Conservation (phyloP, 2,888 invertebrate species). For the Coenonympha arcania region DNA sequence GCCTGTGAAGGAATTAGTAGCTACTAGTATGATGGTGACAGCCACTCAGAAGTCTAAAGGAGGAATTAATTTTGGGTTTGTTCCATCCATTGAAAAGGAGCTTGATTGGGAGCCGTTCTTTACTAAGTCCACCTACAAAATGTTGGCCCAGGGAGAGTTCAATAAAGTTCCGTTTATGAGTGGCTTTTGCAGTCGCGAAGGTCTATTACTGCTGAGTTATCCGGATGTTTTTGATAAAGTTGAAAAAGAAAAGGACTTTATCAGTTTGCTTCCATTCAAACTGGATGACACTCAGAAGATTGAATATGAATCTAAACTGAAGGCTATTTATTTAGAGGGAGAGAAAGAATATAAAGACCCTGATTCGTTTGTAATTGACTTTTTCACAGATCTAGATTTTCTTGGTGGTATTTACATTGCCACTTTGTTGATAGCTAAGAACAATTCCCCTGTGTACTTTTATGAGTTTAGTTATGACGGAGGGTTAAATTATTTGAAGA, state of each 20-base stretch:
- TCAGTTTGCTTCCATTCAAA: constrained; percentile 48
- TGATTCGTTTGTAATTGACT: constrained; percentile 58
- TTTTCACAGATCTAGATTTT: constrained; percentile 68
- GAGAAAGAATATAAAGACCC: constrained; percentile 44
- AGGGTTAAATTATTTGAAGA: constrained; percentile 67
- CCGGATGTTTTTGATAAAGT: constrained; percentile 52
- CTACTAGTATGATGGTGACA: constrained; percentile 41
- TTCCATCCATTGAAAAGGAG: constrained; percentile 58
- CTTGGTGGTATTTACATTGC: constrained; percentile 51
- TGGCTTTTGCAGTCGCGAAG: constrained; percentile 67
- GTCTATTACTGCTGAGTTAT: constrained; percentile 45
- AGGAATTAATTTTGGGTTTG: constrained; percentile 66
- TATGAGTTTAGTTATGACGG: constrained; percentile 76
- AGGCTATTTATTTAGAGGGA: constrained; percentile 61
- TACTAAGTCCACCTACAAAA: constrained; percentile 49
- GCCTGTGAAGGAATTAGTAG: constrained; percentile 47
- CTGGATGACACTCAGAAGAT: constrained; percentile 37
- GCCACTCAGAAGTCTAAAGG: constrained; percentile 40
- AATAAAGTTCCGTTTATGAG: constrained; percentile 64
- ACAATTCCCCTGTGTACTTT: constrained; percentile 66
- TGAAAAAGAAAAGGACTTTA: constrained; percentile 49
- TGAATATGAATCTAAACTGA: constrained; percentile 45
- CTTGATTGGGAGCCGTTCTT: constrained; percentile 64
- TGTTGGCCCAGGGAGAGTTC: constrained; percentile 56
- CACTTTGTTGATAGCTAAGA: constrained; percentile 47